A percentile compares a stretch with the other conserved stretches of the same genome.
Evolutionary conservation across 2,797 vertebrate species (phyloP).

Genomic region (Parambassis ranga): DNA sequence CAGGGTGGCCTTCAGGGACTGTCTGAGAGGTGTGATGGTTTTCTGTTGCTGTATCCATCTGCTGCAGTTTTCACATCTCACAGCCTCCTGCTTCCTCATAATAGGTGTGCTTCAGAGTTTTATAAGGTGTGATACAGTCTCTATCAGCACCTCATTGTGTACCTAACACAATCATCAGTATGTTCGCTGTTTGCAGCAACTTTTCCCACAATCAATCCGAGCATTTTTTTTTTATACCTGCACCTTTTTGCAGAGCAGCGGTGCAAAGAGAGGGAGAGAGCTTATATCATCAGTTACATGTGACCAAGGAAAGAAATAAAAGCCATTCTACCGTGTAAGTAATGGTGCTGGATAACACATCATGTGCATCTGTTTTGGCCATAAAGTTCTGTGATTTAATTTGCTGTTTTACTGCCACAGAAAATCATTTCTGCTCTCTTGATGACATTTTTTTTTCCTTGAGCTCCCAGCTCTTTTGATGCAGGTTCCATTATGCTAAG

Average conservation of each 20-base stretch:
- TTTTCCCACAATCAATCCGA: not conserved
- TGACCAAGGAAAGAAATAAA: not conserved
- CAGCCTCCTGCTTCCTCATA: slow-evolving; percentile 56
- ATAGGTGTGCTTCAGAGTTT: slow-evolving; percentile 61
- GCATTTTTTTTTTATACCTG: not conserved
- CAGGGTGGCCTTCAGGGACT: slow-evolving; percentile 57
- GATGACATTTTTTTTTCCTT: slow-evolving; percentile 59
- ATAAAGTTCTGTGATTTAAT: slow-evolving; percentile 56
- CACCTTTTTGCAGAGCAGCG: not conserved
- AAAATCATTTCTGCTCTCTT: slow-evolving; percentile 56
- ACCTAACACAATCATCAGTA: not conserved
- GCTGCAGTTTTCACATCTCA: slow-evolving; percentile 64
- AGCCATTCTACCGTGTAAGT: slow-evolving; percentile 10
- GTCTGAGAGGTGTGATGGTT: slow-evolving; percentile 58
- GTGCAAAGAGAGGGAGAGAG: not conserved
- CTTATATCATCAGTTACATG: not conserved
- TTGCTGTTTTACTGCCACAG: slow-evolving; percentile 45
- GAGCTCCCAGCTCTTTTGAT: slow-evolving; percentile 65
- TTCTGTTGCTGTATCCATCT: slow-evolving; percentile 62
- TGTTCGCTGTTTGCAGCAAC: slow-evolving; percentile 7
- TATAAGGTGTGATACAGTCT: slow-evolving; percentile 51
- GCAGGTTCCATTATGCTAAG: slow-evolving; percentile 76
- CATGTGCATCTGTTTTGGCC: slow-evolving; percentile 34
- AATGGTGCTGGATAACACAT: slow-evolving; percentile 16
- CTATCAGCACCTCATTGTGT: slow-evolving; percentile 40